phyloP scores from a whole-genome alignment of 2,113 vertebrate genomes.

The Pan paniscus region DNA sequence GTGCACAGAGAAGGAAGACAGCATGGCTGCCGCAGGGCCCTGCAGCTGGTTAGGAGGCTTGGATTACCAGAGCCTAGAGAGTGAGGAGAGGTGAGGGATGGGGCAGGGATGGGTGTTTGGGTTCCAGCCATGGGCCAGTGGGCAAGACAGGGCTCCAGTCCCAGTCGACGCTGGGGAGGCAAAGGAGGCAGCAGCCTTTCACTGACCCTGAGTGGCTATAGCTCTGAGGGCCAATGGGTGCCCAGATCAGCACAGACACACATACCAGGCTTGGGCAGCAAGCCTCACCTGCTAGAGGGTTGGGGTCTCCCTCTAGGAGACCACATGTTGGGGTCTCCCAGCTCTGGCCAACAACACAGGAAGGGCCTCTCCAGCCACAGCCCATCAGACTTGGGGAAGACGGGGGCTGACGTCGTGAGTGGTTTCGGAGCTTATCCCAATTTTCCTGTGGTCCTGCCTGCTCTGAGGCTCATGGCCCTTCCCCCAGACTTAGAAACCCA shows the following conservation, averaged over 20 bases:
- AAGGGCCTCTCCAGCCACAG: background rate
- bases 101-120: background rate
- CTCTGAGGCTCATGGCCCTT: background rate
- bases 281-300: no score
- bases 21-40: rapidly evolving
- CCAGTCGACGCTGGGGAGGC: rapidly evolving
- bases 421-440: no score
- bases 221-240: rapidly evolving
- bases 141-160: background rate
- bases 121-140: background rate
- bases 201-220: background rate
- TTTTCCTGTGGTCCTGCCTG: background rate
- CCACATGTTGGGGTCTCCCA: rapidly evolving
- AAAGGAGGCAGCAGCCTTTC: background rate
- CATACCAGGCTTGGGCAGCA: background rate
- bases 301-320: no score
- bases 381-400: background rate
- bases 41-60: rapidly evolving
- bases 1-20: background rate
- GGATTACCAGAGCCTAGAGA: rapidly evolving
- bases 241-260: background rate
- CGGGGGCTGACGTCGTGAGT: no score
- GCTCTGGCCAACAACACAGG: rapidly evolving
- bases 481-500: background rate
- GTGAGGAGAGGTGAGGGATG: background rate